phyloP scores from a whole-genome alignment of 2,113 vertebrate genomes.

The Muntiacus muntjak region DNA sequence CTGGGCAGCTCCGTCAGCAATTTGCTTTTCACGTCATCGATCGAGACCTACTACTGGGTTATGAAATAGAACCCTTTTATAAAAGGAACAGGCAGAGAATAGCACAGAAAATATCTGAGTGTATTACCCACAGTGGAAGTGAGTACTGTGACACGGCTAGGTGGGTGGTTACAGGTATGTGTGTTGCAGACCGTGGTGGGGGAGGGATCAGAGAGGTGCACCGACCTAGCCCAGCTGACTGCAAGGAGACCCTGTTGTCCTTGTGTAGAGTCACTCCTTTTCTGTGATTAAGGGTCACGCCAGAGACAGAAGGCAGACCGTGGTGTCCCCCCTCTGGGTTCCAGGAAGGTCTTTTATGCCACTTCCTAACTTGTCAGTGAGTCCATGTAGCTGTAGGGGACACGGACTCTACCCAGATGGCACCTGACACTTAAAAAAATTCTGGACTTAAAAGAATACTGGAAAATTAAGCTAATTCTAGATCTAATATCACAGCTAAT shows the following conservation, averaged over 20 bases:
- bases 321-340: neutral
- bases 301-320: neutral
- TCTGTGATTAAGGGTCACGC: neutral
- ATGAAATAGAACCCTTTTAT: neutral
- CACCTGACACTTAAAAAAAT: neutral
- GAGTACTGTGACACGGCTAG: neutral
- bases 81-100: neutral
- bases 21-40: neutral
- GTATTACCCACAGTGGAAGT: neutral
- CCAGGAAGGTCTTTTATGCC: neutral
- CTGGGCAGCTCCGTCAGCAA: accelerated
- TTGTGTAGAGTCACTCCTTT: neutral
- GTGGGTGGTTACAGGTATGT: neutral
- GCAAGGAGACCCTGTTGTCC: neutral
- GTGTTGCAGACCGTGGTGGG: neutral
- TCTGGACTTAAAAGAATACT: neutral
- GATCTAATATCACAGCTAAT: neutral
- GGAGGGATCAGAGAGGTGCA: neutral
- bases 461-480: neutral
- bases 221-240: neutral
- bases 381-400: neutral
- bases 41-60: neutral
- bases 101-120: neutral
- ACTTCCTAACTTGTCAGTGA: neutral
- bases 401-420: neutral